Evolutionary conservation across 2,888 invertebrate species (phyloP).

Genomic region (Drosophila nr. fundita): DNA sequence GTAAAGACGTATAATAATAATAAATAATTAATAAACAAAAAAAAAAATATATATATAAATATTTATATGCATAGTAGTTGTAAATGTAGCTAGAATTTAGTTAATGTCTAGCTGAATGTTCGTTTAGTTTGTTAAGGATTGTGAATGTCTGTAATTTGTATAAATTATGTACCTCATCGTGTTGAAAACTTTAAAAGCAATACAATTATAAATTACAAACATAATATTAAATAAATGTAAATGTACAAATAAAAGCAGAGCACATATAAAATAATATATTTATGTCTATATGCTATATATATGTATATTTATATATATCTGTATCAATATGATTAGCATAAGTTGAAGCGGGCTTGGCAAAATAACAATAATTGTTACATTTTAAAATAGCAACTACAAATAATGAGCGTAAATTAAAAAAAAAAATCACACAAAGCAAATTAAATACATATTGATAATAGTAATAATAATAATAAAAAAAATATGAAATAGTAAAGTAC

Average conservation of each 20-base stretch:
- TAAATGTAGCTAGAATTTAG: slow-evolving; percentile 42
- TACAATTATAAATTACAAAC: slow-evolving; percentile 69
- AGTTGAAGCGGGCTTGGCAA: slow-evolving; percentile 78
- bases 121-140: slow-evolving; percentile 22
- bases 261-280: slow-evolving; percentile 1
- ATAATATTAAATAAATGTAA: slow-evolving; percentile 45
- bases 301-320: slow-evolving; percentile 14
- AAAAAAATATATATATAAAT: not conserved
- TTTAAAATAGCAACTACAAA: slow-evolving; percentile 27
- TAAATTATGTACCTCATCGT: slow-evolving; percentile 78
- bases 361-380: slow-evolving; percentile 55
- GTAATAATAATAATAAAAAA: not conserved
- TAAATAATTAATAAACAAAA: slow-evolving; percentile 4
- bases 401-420: slow-evolving; percentile 27
- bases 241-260: slow-evolving; percentile 66
- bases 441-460: slow-evolving; percentile 24
- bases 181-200: slow-evolving; percentile 71
- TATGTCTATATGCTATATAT: slow-evolving; percentile 2
- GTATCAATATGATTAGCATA: slow-evolving; percentile 34
- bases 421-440: slow-evolving; percentile 40
- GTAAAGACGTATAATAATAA: slow-evolving; percentile 31
- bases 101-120: slow-evolving; percentile 49
- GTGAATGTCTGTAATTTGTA: slow-evolving; percentile 42
- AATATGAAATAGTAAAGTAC: slow-evolving; percentile 65
- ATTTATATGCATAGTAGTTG: slow-evolving; percentile 14